Evolutionary conservation across 1,140 invertebrate genomes (phyloP).

Genomic region (Plutomurus gul): DNA sequence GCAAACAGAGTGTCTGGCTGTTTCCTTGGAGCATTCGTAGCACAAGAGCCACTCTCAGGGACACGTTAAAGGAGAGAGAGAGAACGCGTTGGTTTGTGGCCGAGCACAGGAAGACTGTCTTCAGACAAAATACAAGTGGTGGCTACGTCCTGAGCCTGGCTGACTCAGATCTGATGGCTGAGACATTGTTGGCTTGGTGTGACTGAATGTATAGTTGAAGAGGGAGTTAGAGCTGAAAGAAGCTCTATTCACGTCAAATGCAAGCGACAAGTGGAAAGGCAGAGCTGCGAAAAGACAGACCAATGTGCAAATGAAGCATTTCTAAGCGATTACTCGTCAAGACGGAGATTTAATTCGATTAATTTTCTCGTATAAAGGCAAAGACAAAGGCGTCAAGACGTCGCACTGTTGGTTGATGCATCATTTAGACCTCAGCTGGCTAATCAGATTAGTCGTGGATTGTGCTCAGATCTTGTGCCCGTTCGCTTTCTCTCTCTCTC

Average conservation of each 20-base stretch:
- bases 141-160: too few relatives aligned
- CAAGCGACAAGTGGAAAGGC: conserved; percentile 26
- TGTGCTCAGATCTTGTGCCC: not conserved
- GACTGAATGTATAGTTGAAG: not conserved
- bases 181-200: not conserved
- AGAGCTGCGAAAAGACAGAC: conserved; percentile 13
- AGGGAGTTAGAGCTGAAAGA: not conserved
- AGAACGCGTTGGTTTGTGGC: not conserved
- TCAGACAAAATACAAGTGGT: too few relatives aligned
- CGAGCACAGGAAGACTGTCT: not conserved
- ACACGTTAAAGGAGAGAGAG: not conserved
- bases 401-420: conserved; percentile 19
- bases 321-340: conserved; percentile 22
- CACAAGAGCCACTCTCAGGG: too few relatives aligned
- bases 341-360: conserved; percentile 34
- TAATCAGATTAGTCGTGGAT: conserved; percentile 27
- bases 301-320: conserved; percentile 32
- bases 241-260: conserved; percentile 20
- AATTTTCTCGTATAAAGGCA: conserved; percentile 26
- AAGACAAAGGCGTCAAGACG: conserved; percentile 16
- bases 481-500: not conserved
- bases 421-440: conserved; percentile 28
- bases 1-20: too few relatives aligned
- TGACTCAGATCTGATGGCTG: not conserved
- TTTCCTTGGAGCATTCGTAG: too few relatives aligned